Evolutionary conservation across 2,113 vertebrate genomes (phyloP).

Genomic region (Heteronetta atricapilla): DNA sequence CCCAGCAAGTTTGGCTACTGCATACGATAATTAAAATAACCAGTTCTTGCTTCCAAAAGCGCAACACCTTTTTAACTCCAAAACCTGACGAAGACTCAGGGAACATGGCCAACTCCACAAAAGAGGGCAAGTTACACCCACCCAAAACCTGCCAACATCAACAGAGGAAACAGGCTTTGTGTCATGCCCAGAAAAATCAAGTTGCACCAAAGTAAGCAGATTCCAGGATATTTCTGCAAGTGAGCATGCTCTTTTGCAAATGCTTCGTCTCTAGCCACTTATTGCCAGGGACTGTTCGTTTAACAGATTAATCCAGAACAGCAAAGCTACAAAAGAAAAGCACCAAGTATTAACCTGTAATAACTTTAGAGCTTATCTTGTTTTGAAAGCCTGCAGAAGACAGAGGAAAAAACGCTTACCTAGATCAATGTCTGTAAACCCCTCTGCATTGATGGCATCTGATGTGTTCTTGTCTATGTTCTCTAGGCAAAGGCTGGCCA

Average conservation of each 20-base stretch:
- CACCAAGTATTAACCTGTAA: neutral
- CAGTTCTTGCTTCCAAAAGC: conserved; percentile 1
- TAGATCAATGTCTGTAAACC: conserved; percentile 95
- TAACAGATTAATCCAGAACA: neutral
- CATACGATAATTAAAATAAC: neutral
- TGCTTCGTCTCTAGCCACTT: neutral
- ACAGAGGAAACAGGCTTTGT: neutral
- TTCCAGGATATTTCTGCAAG: neutral
- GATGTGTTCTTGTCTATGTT: conserved; percentile 97
- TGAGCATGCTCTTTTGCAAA: neutral
- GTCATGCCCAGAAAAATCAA: conserved; percentile 17
- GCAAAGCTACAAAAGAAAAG: neutral
- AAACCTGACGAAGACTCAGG: neutral
- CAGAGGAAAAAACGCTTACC: conserved; percentile 72
- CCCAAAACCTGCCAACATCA: conserved; percentile 31
- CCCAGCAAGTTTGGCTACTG: neutral
- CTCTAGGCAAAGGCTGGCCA: conserved; percentile 95
- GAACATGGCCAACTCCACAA: neutral
- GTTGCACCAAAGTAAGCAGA: conserved; percentile 14
- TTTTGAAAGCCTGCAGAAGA: neutral
- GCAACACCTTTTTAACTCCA: neutral
- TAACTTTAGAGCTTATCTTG: neutral
- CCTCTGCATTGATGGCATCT: conserved; percentile 92
- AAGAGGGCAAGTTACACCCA: conserved; percentile 19
- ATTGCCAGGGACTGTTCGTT: neutral